Evolutionary conservation across 53 echinoderm and acorn worm genomes (phyloP).

Genomic region (Echinarachnius parma): DNA sequence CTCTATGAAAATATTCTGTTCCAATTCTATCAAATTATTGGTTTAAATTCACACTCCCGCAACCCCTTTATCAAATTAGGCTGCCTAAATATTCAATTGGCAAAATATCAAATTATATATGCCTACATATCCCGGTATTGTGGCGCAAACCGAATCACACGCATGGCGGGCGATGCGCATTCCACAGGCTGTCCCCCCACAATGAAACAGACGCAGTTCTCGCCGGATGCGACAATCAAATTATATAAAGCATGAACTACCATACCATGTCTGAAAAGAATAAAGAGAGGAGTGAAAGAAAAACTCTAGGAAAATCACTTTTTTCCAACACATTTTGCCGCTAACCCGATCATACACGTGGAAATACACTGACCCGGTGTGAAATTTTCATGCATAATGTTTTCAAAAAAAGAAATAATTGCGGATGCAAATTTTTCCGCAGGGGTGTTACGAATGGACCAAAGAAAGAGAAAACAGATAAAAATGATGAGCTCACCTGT

Average conservation of each 20-base stretch:
- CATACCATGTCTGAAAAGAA: too few relatives aligned
- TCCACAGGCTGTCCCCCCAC: background rate
- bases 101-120: slow-evolving; percentile 55
- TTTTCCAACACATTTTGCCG: slow-evolving; percentile 6
- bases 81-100: slow-evolving; percentile 51
- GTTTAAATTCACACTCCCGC: slow-evolving; percentile 39
- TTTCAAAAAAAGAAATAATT: background rate
- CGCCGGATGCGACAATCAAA: slow-evolving; percentile 21
- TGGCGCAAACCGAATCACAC: slow-evolving; percentile 36
- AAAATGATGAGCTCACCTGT: slow-evolving; percentile 9
- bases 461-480: background rate
- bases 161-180: slow-evolving; percentile 25
- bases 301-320: slow-evolving; percentile 30
- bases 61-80: slow-evolving; percentile 33
- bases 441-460: background rate
- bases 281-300: slow-evolving; percentile 16
- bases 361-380: slow-evolving; percentile 6
- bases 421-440: slow-evolving; percentile 10
- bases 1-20: slow-evolving; percentile 32
- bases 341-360: slow-evolving; percentile 50
- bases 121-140: slow-evolving; percentile 52
- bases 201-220: slow-evolving; percentile 29
- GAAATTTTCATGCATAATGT: slow-evolving; percentile 1
- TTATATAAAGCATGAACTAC: too few relatives aligned
- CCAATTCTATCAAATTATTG: slow-evolving; percentile 39